A percentile compares a stretch with the other conserved stretches of the same genome.
phyloP scores from a whole-genome alignment of 2,888 invertebrate genomes.

The Phrixothrix hirtus region DNA sequence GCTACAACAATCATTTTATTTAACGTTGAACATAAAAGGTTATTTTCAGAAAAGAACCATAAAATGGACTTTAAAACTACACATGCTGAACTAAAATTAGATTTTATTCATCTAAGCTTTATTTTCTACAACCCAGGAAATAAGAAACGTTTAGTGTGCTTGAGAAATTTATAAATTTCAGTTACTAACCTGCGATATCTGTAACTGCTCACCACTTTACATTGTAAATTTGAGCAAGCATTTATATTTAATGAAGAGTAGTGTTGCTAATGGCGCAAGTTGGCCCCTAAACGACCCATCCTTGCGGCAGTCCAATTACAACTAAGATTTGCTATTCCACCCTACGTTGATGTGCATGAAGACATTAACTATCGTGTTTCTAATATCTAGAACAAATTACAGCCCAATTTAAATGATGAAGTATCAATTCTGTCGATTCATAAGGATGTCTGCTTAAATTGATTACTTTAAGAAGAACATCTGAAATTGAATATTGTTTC shows the following conservation, averaged over 20 bases:
- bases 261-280: conserved; percentile 41
- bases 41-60: background rate
- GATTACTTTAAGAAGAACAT: background rate
- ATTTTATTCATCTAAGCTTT: conserved; percentile 10
- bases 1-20: too few species aligned
- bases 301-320: conserved; percentile 28
- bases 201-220: conserved; percentile 8
- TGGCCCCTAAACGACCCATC: conserved; percentile 35
- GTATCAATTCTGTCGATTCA: conserved; percentile 1
- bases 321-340: conserved; percentile 14
- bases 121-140: conserved; percentile 5
- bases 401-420: conserved; percentile 11
- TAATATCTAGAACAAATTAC: conserved; percentile 15
- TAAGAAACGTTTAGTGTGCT: background rate
- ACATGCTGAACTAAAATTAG: conserved; percentile 8
- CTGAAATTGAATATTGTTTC: too few species aligned
- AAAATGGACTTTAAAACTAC: conserved; percentile 6
- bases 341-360: conserved; percentile 11
- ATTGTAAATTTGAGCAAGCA: conserved; percentile 18
- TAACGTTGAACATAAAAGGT: too few species aligned
- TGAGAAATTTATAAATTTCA: too few species aligned
- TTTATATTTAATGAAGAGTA: conserved; percentile 32
- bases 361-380: conserved; percentile 11
- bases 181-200: too few species aligned
- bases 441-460: conserved; percentile 8